Evolutionary conservation across 2,888 invertebrate genomes (phyloP), one percentile per base, ranked within the genome.

Genomic region (Diloba caeruleocephala): DNA sequence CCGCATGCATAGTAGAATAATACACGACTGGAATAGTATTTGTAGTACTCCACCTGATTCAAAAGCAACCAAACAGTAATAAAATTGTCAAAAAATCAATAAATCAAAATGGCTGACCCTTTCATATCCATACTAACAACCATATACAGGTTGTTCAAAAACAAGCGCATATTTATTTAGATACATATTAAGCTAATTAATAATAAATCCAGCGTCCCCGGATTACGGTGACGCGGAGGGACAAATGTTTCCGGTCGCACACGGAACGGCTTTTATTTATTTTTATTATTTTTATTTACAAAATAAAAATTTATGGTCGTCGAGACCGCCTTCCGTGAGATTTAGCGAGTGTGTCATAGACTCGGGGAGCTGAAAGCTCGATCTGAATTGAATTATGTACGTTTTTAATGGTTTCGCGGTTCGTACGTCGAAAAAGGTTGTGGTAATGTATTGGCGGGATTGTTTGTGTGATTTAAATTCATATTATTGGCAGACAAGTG

Each of bases 291-390:
- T 90, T 92, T 89, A 89, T 91, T 89, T 89, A 87, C 85, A 81
- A 87, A 90, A 90, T 87, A 90, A 86, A 87, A 92, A 92, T 92
- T 92, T 92, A 93, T 89, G 84, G 85, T 73, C 79, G 75, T 58
- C 70, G 81, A 83, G 86, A 88, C 90, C 92, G 92, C 92, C 92
- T 92, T 91, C 88, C 84, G 87, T 84, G 89, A 91, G 92, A 92
- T 92, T 90, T 90, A 90, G 90, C 90, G 89, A 84, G 87, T 82
- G 84, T 87, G 91, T 89, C 92, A 90, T 90, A 92, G 91, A 90
- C 87, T 87, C 82, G 84, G 82, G 79, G 83, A 78, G 85, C 84
- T 85, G 88, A 81, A 83, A 83, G 83, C 86, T 84, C 87, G 88
- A 87, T 86, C 88, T 81, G 81, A 73, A 79, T 85, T 91, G 91